Percentiles rank a stretch among this genome's conserved stretches.
These are phyloP conservation scores for Brachycybe producta DNA, from an alignment of 2,888 invertebrate species.

Conservation along the genomic window DNA sequence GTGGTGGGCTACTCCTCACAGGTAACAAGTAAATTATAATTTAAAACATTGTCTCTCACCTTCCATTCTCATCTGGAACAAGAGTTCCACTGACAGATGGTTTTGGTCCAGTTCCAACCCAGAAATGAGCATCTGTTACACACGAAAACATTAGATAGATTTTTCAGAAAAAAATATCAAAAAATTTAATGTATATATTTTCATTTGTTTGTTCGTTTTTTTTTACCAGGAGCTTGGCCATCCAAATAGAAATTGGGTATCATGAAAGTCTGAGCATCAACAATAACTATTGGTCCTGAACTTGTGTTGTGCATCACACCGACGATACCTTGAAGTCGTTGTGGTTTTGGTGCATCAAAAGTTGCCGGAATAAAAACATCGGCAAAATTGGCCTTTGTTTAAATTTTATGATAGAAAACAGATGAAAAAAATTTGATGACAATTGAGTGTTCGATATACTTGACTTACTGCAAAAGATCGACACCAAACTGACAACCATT, in stretches of 20 bases:
- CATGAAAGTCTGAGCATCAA: conserved; percentile 82
- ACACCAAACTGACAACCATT: conserved; percentile 88
- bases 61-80: conserved; percentile 80
- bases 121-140: conserved; percentile 73
- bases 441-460: background rate
- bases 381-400: conserved; percentile 72
- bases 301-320: conserved; percentile 74
- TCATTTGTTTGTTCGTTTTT: conserved; percentile 1
- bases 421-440: background rate
- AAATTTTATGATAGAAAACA: conserved; percentile 2
- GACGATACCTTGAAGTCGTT: conserved; percentile 72
- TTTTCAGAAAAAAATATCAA: background rate
- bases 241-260: conserved; percentile 87
- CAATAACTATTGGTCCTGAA: conserved; percentile 78
- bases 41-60: too few relatives aligned
- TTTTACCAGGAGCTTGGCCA: conserved; percentile 74
- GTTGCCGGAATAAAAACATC: conserved; percentile 65
- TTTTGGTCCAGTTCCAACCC: conserved; percentile 79
- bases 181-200: background rate
- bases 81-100: conserved; percentile 70
- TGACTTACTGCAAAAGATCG: conserved; percentile 75
- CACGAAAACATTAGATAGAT: conserved; percentile 10
- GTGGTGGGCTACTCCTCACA: background rate
- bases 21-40: background rate
- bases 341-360: conserved; percentile 63